Base-by-base conservation (phyloP, 1,140 invertebrate species). In the Cotesia chilonis region DNA sequence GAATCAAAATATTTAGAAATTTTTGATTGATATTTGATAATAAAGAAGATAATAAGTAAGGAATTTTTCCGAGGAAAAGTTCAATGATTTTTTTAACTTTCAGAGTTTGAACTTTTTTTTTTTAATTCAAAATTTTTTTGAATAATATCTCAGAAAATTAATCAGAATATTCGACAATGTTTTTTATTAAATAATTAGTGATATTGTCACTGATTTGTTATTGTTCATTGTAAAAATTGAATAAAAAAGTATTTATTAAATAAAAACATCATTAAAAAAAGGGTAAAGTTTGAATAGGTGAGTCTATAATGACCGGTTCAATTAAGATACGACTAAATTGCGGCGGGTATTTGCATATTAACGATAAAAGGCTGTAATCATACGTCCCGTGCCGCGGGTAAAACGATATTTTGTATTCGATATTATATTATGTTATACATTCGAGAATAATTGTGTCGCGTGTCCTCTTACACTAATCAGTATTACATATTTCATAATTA, bases 261-360 rank as follows among this genome's bases (percentile, higher is more conserved):
- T 63, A 37, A 37, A 38, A n/a, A 37, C 35, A 6, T 3, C 3
- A 63, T 0, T 17, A 37, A 37, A 47, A 20, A 3, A 14, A 59
- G 54, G 38, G 38, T 38, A 47, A 35, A 7, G 59, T n/a, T 36
- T 9, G 54, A 36, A 70, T 77, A 73, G 75, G 75, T 75, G 75
- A 78, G 75, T 82, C 80, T 82, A 47, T 47, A 82, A 82, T 82
- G 77, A 79, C 79, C 76, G 70, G 76, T 75, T 82, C 79, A 82
- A 82, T 82, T 82, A 82, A 82, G 80, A 81, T 79, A 78, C 76
- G 75, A 82, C 82, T 82, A 82, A 76, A 82, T 75, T 72, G 73
- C 59, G 64, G 63, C 35, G 75, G 71, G 76, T 79, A 82, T 82
- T 82, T 82, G 79, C 80, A 82, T 79, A 78, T 80, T 82, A 82